Evolutionary conservation across 2,888 invertebrate genomes (phyloP).

Genomic region (Andricus curvator): DNA sequence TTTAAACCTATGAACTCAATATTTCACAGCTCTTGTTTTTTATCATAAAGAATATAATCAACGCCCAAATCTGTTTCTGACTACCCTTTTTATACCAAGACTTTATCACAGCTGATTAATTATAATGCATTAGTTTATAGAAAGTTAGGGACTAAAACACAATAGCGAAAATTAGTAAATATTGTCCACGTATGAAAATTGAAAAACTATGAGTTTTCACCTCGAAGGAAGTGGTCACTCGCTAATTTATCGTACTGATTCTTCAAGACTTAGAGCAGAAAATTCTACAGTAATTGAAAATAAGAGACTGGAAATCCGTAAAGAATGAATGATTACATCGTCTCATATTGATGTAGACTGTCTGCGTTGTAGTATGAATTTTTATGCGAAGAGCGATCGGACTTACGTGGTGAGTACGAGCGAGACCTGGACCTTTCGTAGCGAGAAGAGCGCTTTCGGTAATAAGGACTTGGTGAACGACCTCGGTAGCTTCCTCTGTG

Average conservation of each 20-base stretch:
- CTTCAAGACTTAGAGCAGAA: neutral
- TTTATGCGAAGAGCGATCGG: constrained; percentile 63
- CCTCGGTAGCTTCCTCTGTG: constrained; percentile 80
- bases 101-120: neutral
- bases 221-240: neutral
- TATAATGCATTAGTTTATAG: neutral
- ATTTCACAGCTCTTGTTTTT: neutral
- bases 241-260: neutral
- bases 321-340: constrained; percentile 45
- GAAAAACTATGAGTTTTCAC: neutral
- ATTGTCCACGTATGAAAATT: neutral
- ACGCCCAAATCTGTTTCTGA: neutral
- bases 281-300: neutral
- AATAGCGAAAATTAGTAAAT: neutral
- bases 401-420: constrained; percentile 91
- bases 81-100: neutral
- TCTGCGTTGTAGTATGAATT: constrained; percentile 64
- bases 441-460: constrained; percentile 83
- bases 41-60: neutral
- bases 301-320: neutral
- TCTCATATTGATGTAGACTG: constrained; percentile 69
- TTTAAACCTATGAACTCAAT: neutral
- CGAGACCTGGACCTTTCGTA: constrained; percentile 88
- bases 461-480: constrained; percentile 87
- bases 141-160: neutral